A percentile compares a stretch with the other conserved stretches of the same genome.
Conservation (phyloP, 2,888 invertebrate species). For the Parapristionchus giblindavisi region DNA sequence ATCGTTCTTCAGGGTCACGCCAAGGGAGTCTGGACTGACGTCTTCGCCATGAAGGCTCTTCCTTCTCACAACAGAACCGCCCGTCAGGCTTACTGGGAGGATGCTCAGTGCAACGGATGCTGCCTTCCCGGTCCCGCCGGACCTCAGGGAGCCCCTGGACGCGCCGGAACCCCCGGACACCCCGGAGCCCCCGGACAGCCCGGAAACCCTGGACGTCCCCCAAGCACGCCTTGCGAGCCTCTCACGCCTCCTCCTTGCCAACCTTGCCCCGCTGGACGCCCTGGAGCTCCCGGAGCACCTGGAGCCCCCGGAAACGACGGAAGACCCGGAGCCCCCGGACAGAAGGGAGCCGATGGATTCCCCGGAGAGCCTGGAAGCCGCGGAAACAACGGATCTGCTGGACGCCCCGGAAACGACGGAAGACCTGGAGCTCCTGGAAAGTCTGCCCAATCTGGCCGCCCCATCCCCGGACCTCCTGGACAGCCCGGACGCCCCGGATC, state of each 20-base stretch:
- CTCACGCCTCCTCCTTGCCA: conserved; percentile 30
- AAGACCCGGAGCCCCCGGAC: conserved; percentile 8
- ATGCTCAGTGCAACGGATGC: conserved; percentile 35
- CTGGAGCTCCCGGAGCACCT: conserved; percentile 30
- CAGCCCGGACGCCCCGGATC: conserved; percentile 28
- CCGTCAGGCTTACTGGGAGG: conserved; percentile 37
- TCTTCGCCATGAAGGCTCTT: conserved; percentile 26
- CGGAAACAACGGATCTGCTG: conserved; percentile 18
- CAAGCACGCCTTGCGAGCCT: conserved; percentile 28
- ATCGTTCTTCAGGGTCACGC: background rate
- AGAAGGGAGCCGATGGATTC: background rate
- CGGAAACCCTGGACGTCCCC: conserved; percentile 30
- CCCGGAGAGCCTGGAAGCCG: conserved; percentile 28
- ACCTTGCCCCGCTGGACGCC: conserved; percentile 34
- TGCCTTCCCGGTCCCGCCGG: conserved; percentile 29
- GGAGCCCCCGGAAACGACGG: conserved; percentile 30
- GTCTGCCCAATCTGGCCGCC: background rate
- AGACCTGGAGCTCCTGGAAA: conserved; percentile 36
- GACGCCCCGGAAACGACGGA: conserved; percentile 33
- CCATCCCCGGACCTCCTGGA: conserved; percentile 28
- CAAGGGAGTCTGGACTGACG: conserved; percentile 17
- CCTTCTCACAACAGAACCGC: conserved; percentile 34
- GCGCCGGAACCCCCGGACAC: conserved; percentile 26
- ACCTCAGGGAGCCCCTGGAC: conserved; percentile 18
- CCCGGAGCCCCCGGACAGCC: conserved; percentile 34